Conservation (phyloP, 1,140 invertebrate species). For the Cataglyphis hispanica region DNA sequence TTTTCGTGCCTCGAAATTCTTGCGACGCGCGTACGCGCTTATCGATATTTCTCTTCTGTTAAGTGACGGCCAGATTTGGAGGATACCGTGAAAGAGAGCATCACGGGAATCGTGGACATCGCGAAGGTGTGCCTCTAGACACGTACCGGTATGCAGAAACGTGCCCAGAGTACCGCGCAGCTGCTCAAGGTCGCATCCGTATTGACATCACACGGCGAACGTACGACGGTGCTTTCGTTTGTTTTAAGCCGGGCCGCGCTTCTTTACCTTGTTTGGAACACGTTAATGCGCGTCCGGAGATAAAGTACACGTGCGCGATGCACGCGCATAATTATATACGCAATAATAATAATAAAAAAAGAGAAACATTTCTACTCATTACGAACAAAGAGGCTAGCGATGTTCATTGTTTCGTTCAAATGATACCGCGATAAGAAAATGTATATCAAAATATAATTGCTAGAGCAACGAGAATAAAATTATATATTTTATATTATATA, state of each 20-base stretch:
- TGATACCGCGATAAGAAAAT: too few relatives aligned
- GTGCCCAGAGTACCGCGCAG: constrained; percentile 75
- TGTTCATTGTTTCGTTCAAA: too few relatives aligned
- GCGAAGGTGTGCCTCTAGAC: constrained; percentile 45
- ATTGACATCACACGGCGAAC: constrained; percentile 78
- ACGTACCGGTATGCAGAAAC: constrained; percentile 74
- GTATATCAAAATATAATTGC: too few relatives aligned
- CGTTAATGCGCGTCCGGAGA: constrained; percentile 64
- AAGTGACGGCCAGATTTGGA: constrained; percentile 30
- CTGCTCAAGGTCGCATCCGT: constrained; percentile 78
- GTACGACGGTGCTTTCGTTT: constrained; percentile 72
- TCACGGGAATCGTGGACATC: constrained; percentile 36
- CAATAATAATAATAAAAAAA: too few relatives aligned
- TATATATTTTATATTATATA: too few relatives aligned
- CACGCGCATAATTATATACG: constrained; percentile 10
- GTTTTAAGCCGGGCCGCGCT: constrained; percentile 66
- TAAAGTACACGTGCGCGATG: constrained; percentile 55
- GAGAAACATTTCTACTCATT: too few relatives aligned
- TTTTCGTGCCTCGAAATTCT: background rate
- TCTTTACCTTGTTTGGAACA: constrained; percentile 74
- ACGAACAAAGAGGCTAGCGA: too few relatives aligned
- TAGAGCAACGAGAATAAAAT: too few relatives aligned
- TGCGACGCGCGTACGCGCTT: background rate
- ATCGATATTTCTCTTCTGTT: constrained; percentile 34
- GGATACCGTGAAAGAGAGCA: constrained; percentile 12